Percentiles rank a stretch among this genome's conserved stretches.
Evolutionary conservation across 2,797 vertebrate species (phyloP).

Genomic region (Gymnopithys bicolor): DNA sequence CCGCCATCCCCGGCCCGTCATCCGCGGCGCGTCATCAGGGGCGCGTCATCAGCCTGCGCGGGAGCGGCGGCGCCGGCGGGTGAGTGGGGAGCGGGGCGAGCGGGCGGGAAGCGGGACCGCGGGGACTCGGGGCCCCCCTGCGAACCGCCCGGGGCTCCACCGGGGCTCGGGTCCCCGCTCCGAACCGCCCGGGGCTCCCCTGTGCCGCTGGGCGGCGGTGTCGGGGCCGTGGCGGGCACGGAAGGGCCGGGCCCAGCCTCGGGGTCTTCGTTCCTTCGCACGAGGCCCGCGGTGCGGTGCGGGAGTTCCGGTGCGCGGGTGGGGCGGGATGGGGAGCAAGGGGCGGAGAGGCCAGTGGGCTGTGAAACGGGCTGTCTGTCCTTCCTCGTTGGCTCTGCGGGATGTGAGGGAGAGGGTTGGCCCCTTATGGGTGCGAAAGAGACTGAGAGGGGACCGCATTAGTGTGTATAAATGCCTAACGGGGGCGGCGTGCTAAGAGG

Average conservation of each 20-base stretch:
- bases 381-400: not conserved
- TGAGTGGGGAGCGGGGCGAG: accelerated
- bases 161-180: too few species aligned
- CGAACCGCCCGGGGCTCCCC: too few species aligned
- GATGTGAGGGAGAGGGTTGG: not conserved
- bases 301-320: accelerated
- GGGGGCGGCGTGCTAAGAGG: too few species aligned
- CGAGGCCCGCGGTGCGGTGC: too few species aligned
- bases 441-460: not conserved
- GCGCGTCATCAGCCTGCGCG: not conserved
- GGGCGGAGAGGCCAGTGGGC: not conserved
- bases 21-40: too few species aligned
- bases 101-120: accelerated
- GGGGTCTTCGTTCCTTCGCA: not conserved
- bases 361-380: not conserved
- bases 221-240: not conserved
- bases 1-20: too few species aligned
- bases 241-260: not conserved
- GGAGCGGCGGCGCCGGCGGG: accelerated
- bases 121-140: too few species aligned
- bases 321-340: not conserved
- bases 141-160: too few species aligned
- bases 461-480: not conserved
- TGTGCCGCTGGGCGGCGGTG: not conserved
- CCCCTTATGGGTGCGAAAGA: not conserved